Percentiles rank a stretch among this genome's conserved stretches.
These are phyloP conservation scores for Hedychridium roseum DNA, from an alignment of 2,888 invertebrate species.

Conservation along the genomic window DNA sequence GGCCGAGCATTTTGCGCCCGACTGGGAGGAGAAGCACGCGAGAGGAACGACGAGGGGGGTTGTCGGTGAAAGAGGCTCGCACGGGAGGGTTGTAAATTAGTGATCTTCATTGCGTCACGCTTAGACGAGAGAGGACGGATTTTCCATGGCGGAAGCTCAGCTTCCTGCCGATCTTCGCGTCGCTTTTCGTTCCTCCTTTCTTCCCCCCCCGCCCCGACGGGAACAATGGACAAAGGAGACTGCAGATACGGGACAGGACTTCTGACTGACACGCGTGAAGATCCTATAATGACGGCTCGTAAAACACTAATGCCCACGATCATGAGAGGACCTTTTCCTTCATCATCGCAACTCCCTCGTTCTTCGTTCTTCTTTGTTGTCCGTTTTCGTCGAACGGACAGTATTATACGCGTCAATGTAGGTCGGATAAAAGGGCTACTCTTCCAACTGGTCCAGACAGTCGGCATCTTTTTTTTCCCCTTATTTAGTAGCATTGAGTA, in stretches of 20 bases:
- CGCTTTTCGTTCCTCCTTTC: not conserved
- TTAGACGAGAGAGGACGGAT: conserved; percentile 23
- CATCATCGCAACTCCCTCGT: conserved; percentile 1
- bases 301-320: conserved; percentile 62
- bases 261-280: conserved; percentile 55
- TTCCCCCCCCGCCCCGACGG: not conserved
- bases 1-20: too few relatives aligned
- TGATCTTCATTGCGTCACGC: conserved; percentile 51
- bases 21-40: too few relatives aligned
- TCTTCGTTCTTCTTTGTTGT: conserved; percentile 1
- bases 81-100: conserved; percentile 41
- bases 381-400: not conserved
- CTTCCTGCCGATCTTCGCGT: conserved; percentile 18
- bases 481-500: too few relatives aligned
- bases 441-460: too few relatives aligned
- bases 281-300: conserved; percentile 51
- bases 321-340: conserved; percentile 45
- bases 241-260: too few relatives aligned
- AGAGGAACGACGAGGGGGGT: not conserved
- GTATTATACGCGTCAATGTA: too few relatives aligned
- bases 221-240: too few relatives aligned
- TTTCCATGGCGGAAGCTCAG: conserved; percentile 7
- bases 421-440: too few relatives aligned
- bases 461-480: too few relatives aligned
- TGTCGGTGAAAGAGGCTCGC: not conserved